Evolutionary conservation across 2,888 invertebrate genomes (phyloP).

Genomic region (Parapristionchus giblindavisi): DNA sequence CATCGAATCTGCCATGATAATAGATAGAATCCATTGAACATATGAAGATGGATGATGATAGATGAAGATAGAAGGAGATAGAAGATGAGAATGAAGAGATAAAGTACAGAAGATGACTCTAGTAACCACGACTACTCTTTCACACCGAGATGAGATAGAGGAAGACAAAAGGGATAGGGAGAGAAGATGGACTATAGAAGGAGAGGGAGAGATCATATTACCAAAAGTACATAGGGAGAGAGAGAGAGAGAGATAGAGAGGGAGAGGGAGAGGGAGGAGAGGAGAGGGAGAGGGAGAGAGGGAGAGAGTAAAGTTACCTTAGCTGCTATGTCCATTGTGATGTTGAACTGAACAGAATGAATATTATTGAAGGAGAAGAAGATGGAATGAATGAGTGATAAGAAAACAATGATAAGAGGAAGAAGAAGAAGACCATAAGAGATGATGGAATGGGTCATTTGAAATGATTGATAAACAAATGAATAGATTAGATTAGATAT

Average conservation of each 20-base stretch:
- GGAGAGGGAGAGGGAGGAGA: background rate
- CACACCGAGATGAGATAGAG: background rate
- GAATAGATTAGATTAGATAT: too few species aligned
- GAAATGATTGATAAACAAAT: background rate
- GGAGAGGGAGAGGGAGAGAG: too few species aligned
- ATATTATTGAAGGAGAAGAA: background rate
- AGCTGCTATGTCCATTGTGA: background rate
- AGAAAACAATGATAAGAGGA: background rate
- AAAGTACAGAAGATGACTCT: too few species aligned
- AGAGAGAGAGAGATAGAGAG: constrained; percentile 11
- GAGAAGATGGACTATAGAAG: background rate
- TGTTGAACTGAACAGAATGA: background rate
- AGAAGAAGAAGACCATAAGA: background rate
- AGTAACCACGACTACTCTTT: constrained; percentile 27
- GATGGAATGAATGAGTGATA: background rate
- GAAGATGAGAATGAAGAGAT: too few species aligned
- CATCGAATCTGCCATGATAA: constrained; percentile 23
- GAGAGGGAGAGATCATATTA: background rate
- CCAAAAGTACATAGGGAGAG: too few species aligned
- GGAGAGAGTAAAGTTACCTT: background rate
- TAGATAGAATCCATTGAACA: too few species aligned
- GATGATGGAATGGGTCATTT: background rate
- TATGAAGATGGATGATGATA: background rate
- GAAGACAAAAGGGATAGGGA: background rate
- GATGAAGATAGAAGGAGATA: background rate